phyloP scores from a whole-genome alignment of 2,113 vertebrate genomes.

The Seriola quinqueradiata region DNA sequence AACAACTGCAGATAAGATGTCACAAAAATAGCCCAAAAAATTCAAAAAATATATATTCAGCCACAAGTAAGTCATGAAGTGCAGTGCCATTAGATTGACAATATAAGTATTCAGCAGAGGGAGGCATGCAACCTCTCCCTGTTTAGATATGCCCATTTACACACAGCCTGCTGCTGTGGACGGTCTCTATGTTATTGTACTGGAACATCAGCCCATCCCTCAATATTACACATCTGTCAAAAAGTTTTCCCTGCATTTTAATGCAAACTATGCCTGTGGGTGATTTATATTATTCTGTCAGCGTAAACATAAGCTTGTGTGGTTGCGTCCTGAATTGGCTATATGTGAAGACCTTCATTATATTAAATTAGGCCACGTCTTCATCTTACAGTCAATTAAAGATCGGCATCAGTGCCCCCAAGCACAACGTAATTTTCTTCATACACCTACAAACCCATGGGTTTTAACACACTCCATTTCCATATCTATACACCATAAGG shows the following conservation, averaged over 20 bases:
- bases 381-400: conserved; percentile 99
- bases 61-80: conserved; percentile 60
- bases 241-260: conserved; percentile 56
- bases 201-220: conserved; percentile 60
- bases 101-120: conserved; percentile 66
- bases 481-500: conserved; percentile 74
- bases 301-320: conserved; percentile 72
- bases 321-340: conserved; percentile 62
- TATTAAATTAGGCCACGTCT: conserved; percentile 93
- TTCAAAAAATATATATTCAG: conserved; percentile 47
- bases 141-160: conserved; percentile 73
- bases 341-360: conserved; percentile 69
- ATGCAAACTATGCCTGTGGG: conserved; percentile 34
- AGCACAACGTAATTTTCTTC: conserved; percentile 95
- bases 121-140: conserved; percentile 56
- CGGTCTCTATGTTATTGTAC: conserved; percentile 45
- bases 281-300: conserved; percentile 50
- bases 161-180: conserved; percentile 66
- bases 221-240: conserved; percentile 68
- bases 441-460: conserved; percentile 91
- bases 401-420: conserved; percentile 91
- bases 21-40: conserved; percentile 68
- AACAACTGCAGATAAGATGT: conserved; percentile 77
- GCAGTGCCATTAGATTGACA: conserved; percentile 65
- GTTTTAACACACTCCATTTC: conserved; percentile 91